Percentiles rank a stretch among this genome's conserved stretches.
phyloP scores from a whole-genome alignment of 2,888 invertebrate species.

The Brachyopa scutellaris region DNA sequence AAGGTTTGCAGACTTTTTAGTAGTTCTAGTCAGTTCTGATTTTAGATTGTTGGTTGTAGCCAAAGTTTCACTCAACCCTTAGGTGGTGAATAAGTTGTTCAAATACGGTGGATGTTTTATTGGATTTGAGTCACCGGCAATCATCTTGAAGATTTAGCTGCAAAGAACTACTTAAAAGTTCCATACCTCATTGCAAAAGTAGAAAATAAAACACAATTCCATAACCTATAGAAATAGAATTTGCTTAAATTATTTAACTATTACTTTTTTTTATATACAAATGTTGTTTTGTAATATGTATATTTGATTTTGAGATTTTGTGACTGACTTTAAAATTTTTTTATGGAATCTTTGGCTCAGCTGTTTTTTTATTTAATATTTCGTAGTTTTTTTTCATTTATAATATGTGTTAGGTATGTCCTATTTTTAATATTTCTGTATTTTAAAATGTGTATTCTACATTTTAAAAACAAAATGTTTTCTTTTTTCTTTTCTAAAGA shows the following conservation, averaged over 20 bases:
- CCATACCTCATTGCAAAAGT: slow-evolving; percentile 21
- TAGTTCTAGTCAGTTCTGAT: neutral
- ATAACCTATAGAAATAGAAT: neutral
- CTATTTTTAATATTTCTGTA: slow-evolving; percentile 37
- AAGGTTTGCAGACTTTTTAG: neutral
- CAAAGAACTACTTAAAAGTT: neutral
- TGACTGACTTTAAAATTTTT: slow-evolving; percentile 35
- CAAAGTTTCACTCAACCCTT: slow-evolving; percentile 7
- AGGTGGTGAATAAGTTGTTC: slow-evolving; percentile 39
- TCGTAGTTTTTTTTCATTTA: neutral
- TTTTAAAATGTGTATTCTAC: slow-evolving; percentile 38
- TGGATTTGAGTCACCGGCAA: slow-evolving; percentile 8
- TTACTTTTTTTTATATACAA: slow-evolving; percentile 57
- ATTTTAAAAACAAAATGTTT: slow-evolving; percentile 35
- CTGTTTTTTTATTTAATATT: slow-evolving; percentile 48
- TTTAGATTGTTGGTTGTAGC: neutral
- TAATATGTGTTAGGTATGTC: slow-evolving; percentile 29
- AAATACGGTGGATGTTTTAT: slow-evolving; percentile 61
- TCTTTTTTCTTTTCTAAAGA: neutral
- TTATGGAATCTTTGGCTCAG: slow-evolving; percentile 60
- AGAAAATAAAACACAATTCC: slow-evolving; percentile 9
- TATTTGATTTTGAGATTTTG: slow-evolving; percentile 45
- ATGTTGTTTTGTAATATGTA: slow-evolving; percentile 51
- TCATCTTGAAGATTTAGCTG: neutral
- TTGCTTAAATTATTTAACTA: slow-evolving; percentile 48